A percentile compares a stretch with the other conserved stretches of the same genome.
These are phyloP conservation scores for Calliphora vomitoria DNA, from an alignment of 2,888 invertebrate genomes.

Conservation along the genomic window DNA sequence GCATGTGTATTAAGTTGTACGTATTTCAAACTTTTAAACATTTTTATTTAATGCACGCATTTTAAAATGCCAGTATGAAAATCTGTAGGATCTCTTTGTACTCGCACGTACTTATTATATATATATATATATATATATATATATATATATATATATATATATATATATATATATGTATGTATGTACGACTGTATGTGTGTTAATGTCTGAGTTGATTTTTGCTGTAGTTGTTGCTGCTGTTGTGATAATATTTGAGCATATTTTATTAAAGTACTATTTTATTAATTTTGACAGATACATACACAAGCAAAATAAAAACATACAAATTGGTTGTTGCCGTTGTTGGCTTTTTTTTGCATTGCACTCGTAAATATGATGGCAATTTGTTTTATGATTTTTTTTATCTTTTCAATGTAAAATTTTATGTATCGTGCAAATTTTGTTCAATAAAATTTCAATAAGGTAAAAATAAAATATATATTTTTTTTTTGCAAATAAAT, in stretches of 20 bases:
- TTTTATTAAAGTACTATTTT: constrained; percentile 52
- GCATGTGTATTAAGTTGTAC: constrained; percentile 28
- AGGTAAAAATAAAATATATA: constrained; percentile 5
- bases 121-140: too few relatives aligned
- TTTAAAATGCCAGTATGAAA: neutral
- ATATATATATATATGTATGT: too few relatives aligned
- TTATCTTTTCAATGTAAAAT: neutral
- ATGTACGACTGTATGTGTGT: constrained; percentile 7
- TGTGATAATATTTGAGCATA: constrained; percentile 29
- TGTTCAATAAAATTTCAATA: constrained; percentile 4
- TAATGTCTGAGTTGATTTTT: constrained; percentile 15
- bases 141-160: too few relatives aligned
- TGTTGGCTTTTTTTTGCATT: neutral
- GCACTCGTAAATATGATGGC: neutral
- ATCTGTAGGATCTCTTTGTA: constrained; percentile 4
- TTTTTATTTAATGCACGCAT: constrained; percentile 20
- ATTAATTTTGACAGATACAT: constrained; percentile 47
- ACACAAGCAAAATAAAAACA: neutral
- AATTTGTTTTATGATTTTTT: constrained; percentile 6
- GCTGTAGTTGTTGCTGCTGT: constrained; percentile 18
- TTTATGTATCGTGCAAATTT: neutral
- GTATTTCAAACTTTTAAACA: neutral
- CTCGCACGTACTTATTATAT: neutral
- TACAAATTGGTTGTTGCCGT: constrained; percentile 8
- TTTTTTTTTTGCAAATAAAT: neutral